phyloP scores from a whole-genome alignment of 2,797 vertebrate genomes.

The Heliangelus exortis region DNA sequence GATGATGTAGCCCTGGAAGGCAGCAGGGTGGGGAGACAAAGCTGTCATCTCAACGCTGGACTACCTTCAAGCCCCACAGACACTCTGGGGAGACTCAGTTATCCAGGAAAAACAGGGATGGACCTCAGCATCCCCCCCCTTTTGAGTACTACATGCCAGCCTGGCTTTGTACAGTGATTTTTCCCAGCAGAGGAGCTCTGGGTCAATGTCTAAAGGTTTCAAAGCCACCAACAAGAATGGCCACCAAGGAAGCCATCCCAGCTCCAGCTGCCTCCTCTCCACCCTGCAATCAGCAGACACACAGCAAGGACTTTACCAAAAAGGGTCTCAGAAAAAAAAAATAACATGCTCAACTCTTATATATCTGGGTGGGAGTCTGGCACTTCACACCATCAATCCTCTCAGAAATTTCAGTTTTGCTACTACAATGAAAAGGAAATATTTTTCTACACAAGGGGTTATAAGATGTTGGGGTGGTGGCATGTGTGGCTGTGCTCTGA shows the following conservation, averaged over 20 bases:
- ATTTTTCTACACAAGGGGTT: slow-evolving; percentile 34
- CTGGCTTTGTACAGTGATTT: not conserved
- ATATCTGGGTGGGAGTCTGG: not conserved
- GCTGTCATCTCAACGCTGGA: not conserved
- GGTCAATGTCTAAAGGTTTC: not conserved
- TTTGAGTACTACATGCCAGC: not conserved
- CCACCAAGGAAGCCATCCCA: not conserved
- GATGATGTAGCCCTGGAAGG: not conserved
- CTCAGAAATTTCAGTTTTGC: slow-evolving; percentile 37
- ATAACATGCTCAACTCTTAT: not conserved
- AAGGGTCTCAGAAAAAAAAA: not conserved
- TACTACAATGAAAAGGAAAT: slow-evolving; percentile 47
- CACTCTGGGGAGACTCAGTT: not conserved
- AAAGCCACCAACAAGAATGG: not conserved
- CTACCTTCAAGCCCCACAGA: not conserved
- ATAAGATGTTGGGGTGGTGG: not conserved
- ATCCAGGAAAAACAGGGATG: accelerated
- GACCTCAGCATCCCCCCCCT: not conserved
- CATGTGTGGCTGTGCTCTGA: slow-evolving; percentile 1
- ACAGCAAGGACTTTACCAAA: not conserved
- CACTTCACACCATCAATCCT: not conserved
- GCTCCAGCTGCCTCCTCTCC: not conserved
- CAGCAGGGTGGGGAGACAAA: not conserved
- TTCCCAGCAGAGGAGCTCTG: not conserved
- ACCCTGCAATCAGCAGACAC: not conserved